Evolutionary conservation across 2,888 invertebrate genomes (phyloP), one percentile per base, ranked within the genome.

Genomic region (Mesoligia furuncula): DNA sequence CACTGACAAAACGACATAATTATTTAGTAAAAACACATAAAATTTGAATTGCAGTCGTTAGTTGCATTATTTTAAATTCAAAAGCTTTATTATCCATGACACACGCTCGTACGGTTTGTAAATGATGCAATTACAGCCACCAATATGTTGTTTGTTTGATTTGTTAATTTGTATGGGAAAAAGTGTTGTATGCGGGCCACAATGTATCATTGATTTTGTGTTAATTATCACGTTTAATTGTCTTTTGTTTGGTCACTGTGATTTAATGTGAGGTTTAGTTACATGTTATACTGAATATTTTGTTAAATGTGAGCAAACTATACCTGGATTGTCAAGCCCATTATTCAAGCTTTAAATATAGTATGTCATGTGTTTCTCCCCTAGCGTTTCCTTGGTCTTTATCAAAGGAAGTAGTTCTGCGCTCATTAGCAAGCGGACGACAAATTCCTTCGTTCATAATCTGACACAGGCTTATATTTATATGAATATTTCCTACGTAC

Each of bases 91-190:
- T 86, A 82, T 80, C 84, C 75, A 79, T 79, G 80, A 79, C 82
- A 79, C 68, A 79, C 69, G 80, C 68, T 73, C 67, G 77, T 79
- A 87, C 36, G 83, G 85, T 85, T 81, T 73, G 79, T 88, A 85
- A 88, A 87, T 86, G 75, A 85, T 86, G 88, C 80, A 85, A 88
- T 87, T 88, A 88, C 83, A 80, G 61, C 73, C 76, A 79, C 85
- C 75, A 86, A 88, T 86, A 71, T 68, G 83, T 79, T 83, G 77
- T 85, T 85, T 88, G 87, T 88, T 81, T 86, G 87, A 86, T 86
- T 83, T 80, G 87, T 85, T 86, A 83, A 86, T 87, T 83, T 75
- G 72, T 67, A 79, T 69, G 69, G 80, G 71, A 86, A 88, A 87
- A 86, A 88, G 72, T 84, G 59, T 75, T 77, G 64, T 66, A 80